Base-by-base conservation (phyloP, 2,113 vertebrate species). In the Mirza zaza region DNA sequence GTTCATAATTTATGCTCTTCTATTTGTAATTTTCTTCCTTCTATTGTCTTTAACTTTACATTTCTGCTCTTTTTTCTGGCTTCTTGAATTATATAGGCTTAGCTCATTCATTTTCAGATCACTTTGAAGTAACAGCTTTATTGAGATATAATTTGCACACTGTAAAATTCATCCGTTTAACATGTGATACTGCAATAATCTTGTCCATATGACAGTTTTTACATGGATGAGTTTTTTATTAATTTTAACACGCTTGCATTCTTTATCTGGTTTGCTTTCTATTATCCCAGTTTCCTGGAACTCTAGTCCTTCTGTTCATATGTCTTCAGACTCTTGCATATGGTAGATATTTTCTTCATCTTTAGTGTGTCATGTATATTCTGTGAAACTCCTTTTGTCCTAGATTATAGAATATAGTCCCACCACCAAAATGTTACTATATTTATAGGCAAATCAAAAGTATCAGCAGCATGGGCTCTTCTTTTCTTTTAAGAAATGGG, bases 361-460 rank as follows among this genome's bases (percentile, higher is more conserved):
- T 79, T 89, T 42, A 32, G 9, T 48, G 27, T 32, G 36, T 29
- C 65, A 20, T 36, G 14, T 42, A 6, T 6, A 1, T 48, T 42
- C 36, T 20, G 18, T 12, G 5, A 83, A 55, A 36, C 11, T 6
- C 48, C 42, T 89, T 39, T 93, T 27, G 55, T 57, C 48, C 25
- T 70, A 65, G 27, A 21, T 94, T 73, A 73, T 5, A 8, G 14
- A 75, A 29, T 4, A 29, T 4, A 68, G 55, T 80, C 39, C 34
- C 59, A 70, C 61, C 50, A 70, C 48, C 50, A n/a, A n/a, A 63
- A 6, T 52, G 20, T 50, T 75, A 63, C 45, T 86, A 3, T 52
- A 20, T 83, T 90, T 42, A 80, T 29, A 59, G 65, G 59, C 45
- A 92, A 71, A 94, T 73, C 32, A n/a, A 73, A 88, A 84, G 45